Conservation (phyloP, 2,797 vertebrate genomes). For the Darevskia mixta region DNA sequence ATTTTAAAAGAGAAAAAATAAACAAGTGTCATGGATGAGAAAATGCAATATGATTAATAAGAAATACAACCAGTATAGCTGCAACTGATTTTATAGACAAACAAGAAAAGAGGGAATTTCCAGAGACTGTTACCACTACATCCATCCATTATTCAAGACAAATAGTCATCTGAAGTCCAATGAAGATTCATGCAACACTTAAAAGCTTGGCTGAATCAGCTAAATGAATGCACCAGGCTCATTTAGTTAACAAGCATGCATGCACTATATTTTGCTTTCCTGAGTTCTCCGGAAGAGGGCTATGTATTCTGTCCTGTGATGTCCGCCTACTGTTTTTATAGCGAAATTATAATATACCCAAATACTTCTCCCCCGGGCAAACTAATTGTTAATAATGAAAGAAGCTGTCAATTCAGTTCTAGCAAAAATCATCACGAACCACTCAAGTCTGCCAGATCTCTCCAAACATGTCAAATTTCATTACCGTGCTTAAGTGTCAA, state of each 20-base stretch:
- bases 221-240: not conserved
- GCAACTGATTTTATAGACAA: not conserved
- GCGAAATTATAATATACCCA: slow-evolving; percentile 19
- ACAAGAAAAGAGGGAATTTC: not conserved
- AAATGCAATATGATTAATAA: not conserved
- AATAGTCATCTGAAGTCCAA: not conserved
- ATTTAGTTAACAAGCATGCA: slow-evolving; percentile 17
- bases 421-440: slow-evolving; percentile 41
- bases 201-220: not conserved
- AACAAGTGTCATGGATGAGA: not conserved
- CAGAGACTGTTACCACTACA: not conserved
- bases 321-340: slow-evolving; percentile 6
- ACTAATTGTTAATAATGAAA: slow-evolving; percentile 51
- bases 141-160: slow-evolving; percentile 5
- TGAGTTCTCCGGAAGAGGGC: slow-evolving; percentile 3
- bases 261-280: slow-evolving; percentile 7
- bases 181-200: slow-evolving; percentile 9
- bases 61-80: not conserved
- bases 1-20: not conserved
- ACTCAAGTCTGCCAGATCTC: slow-evolving; percentile 48
- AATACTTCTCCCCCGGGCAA: slow-evolving; percentile 34
- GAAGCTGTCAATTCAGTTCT: slow-evolving; percentile 57
- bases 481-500: slow-evolving; percentile 53
- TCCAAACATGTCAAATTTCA: slow-evolving; percentile 56
- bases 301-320: not conserved